Conservation (phyloP, 2,113 vertebrate genomes). For the Stegastes partitus region DNA sequence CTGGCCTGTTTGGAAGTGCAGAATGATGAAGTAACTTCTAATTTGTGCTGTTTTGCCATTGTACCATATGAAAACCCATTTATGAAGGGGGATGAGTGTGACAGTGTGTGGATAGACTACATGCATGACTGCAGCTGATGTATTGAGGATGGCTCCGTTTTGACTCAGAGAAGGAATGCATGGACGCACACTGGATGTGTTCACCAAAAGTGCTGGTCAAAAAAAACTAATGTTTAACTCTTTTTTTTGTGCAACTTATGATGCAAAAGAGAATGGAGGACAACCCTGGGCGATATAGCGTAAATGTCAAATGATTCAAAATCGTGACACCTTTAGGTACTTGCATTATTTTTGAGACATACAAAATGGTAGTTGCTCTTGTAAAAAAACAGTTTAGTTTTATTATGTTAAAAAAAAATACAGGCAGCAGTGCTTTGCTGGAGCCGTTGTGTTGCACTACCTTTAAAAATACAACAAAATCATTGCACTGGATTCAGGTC, state of each 20-base stretch:
- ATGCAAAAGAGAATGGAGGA: too few species aligned
- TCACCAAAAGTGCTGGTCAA: neutral
- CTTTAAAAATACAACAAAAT: too few species aligned
- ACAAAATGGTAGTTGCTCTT: too few species aligned
- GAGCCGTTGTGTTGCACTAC: too few species aligned
- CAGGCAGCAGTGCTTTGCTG: too few species aligned
- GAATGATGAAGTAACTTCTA: constrained; percentile 49
- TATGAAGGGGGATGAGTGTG: constrained; percentile 18
- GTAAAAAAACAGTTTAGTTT: too few species aligned
- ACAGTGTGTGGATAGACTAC: neutral
- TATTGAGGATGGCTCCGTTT: neutral
- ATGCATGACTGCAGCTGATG: constrained; percentile 39
- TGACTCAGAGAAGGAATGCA: constrained; percentile 19
- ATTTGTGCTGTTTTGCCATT: constrained; percentile 30
- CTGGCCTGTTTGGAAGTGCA: constrained; percentile 23
- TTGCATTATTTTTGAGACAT: too few species aligned
- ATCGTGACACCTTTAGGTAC: too few species aligned
- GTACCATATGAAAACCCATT: constrained; percentile 17
- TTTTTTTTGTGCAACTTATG: neutral
- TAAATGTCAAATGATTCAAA: too few species aligned
- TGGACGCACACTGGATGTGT: constrained; percentile 21
- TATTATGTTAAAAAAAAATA: too few species aligned
- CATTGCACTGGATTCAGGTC: too few species aligned
- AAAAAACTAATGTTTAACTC: neutral
- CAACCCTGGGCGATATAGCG: too few species aligned